Evolutionary conservation across 2,113 vertebrate species (phyloP), one percentile per base, ranked within the genome.

Genomic region (Leptosomus discolor): DNA sequence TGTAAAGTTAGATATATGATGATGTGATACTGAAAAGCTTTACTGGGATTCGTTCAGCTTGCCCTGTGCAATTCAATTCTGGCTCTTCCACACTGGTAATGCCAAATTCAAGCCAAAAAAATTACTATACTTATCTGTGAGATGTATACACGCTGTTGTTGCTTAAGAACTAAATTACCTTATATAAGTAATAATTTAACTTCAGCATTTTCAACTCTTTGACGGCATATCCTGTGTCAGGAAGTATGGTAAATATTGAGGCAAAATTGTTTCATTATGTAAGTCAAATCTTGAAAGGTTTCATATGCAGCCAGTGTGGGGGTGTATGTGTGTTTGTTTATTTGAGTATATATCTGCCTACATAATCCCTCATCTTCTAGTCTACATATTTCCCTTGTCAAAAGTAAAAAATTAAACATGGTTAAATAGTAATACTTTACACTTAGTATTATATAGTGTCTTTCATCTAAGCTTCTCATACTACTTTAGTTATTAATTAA

Each of bases 261-360:
- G 56, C 67, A 92, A 69, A 94, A 77, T 64, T 39, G 11, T 91
- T 93, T 64, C 76, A 68, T 92, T 13, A 8, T 78, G 36, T 71
- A 94, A 92, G 74, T 85, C 34, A 61, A 74, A 83, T 76, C 60
- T 71, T 67, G 30, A 77, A 88, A 81, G 34, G 24, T 81, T 97
- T 93, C 13, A 8, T 89, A 51, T 82, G 71, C 90, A 96, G 71
- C 54, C 50, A 73, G 45, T 69, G 68, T 48, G 91, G 84, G 71
- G 82, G 90, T 78, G 64, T 63, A 46, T 80, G 30, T 86, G 58
- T 85, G 36, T 94, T 77, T 96, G 64, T 92, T 96, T 96, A 32
- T 94, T 80, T 92, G 71, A 88, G 63, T 58, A 16, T 86, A 4
- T 88, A 48, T 80, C 88, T 93, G 76, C 92, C 88, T 78, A 86